A percentile compares a stretch with the other conserved stretches of the same genome.
Conservation (phyloP, 2,888 invertebrate species). For the Stramonita haemastoma region DNA sequence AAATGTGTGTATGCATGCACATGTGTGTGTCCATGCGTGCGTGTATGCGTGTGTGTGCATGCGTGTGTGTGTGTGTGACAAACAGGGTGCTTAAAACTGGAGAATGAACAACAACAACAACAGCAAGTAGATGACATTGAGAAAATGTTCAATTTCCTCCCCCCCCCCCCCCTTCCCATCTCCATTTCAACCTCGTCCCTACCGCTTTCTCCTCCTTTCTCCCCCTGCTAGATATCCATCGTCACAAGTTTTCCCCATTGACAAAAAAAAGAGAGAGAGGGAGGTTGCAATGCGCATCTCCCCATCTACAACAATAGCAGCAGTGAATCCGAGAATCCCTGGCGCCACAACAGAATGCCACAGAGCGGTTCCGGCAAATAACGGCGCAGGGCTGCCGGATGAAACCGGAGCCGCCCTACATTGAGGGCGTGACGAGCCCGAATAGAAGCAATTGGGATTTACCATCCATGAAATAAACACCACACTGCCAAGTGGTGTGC, state of each 20-base stretch:
- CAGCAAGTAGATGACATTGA: too few species aligned
- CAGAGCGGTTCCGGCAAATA: slow-evolving; percentile 30
- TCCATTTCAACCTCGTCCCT: too few species aligned
- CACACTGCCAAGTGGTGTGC: slow-evolving; percentile 18
- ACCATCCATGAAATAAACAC: slow-evolving; percentile 42
- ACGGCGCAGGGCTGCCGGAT: slow-evolving; percentile 13
- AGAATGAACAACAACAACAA: too few species aligned
- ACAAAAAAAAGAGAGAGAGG: background rate
- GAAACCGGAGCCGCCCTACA: slow-evolving; percentile 13
- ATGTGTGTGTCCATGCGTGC: slow-evolving; percentile 8
- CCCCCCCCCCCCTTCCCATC: background rate
- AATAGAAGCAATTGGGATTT: slow-evolving; percentile 39
- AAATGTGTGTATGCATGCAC: background rate
- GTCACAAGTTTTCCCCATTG: too few species aligned
- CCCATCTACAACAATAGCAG: slow-evolving; percentile 32
- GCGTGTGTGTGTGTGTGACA: background rate
- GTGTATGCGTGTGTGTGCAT: background rate
- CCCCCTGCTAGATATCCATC: background rate
- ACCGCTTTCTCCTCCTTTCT: too few species aligned
- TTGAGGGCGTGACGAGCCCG: slow-evolving; percentile 28
- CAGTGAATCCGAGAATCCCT: background rate
- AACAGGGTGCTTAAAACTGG: too few species aligned
- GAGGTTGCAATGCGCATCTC: slow-evolving; percentile 27
- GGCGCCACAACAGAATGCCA: slow-evolving; percentile 34
- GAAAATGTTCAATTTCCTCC: background rate